Evolutionary conservation across 2,113 vertebrate genomes (phyloP), one percentile per base, ranked within the genome.

Genomic region (Alethe castanea): DNA sequence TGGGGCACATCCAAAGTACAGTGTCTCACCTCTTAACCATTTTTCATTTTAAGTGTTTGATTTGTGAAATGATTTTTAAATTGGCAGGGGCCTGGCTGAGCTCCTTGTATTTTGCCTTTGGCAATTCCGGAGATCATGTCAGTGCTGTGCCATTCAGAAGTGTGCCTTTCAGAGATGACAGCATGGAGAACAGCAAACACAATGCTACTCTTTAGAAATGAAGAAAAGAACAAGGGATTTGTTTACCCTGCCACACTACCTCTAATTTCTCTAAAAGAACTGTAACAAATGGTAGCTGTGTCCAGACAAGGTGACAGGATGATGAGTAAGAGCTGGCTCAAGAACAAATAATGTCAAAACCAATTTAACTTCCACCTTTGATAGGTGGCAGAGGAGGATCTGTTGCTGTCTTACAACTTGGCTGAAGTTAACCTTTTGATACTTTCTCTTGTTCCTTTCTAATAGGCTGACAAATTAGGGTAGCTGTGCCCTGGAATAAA

Each of bases 321-420:
- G 33, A 90, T 61, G 79, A 88, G 62, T 80, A 90, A 94, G 79
- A 96, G 67, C 47, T 94, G 79, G 25, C 54, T 83, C 35, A 82
- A 82, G 92, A 85, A 85, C 35, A 91, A 85, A 76, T 54, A 60
- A 65, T 50, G 71, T 80, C 94, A 90, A 88, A 92, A 56, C 19
- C 25, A 77, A 72, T 93, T 76, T 72, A 85, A 93, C 92, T 94
- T 93, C 38, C 42, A 52, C 19, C 26, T 77, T 70, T 92, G 59
- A 70, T 35, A 62, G 45, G 79, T 66, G 88, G 70, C 42, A 88
- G 62, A 73, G 54, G 42, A 90, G 28, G 36, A 90, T 77, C 29
- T 54, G 25, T n/a, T 93, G n/a, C 52, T 80, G 33, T 65, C n/a
- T 88, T 69, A 2, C 57, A 85, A 36, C 26, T 84, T 74, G 56